Evolutionary conservation across 2,888 invertebrate genomes (phyloP).

Genomic region (Dicyrtoma fusca): DNA sequence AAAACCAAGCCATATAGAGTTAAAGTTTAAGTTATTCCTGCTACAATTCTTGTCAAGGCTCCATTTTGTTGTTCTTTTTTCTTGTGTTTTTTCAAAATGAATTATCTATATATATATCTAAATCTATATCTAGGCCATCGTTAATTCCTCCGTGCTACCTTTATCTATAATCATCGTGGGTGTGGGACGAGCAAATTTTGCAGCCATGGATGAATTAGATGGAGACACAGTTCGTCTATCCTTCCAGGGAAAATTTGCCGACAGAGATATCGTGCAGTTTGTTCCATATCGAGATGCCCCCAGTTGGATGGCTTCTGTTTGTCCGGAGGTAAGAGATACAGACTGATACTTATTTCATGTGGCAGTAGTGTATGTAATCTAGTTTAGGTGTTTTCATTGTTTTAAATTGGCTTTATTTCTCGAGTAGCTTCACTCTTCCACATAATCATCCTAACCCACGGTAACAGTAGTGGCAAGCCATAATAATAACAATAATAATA

Average conservation of each 20-base stretch:
- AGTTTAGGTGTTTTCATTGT: background rate
- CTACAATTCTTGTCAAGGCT: background rate
- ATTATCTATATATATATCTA: too few relatives aligned
- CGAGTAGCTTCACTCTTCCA: too few relatives aligned
- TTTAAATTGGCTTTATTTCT: too few relatives aligned
- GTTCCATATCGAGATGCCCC: conserved; percentile 60
- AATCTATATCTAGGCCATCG: conserved; percentile 59
- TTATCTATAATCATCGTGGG: conserved; percentile 68
- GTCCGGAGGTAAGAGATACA: conserved; percentile 43
- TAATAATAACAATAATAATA: too few relatives aligned
- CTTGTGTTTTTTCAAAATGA: too few relatives aligned
- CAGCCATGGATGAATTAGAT: conserved; percentile 65
- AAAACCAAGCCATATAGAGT: too few relatives aligned
- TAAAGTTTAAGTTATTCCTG: too few relatives aligned
- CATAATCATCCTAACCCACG: too few relatives aligned
- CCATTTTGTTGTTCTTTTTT: background rate
- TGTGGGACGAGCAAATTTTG: conserved; percentile 64
- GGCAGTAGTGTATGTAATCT: background rate
- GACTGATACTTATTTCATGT: too few relatives aligned
- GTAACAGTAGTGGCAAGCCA: too few relatives aligned
- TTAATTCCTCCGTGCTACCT: conserved; percentile 64
- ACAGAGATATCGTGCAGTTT: conserved; percentile 68
- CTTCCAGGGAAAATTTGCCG: conserved; percentile 61
- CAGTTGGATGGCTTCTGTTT: conserved; percentile 52
- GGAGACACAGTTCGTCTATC: conserved; percentile 60